Conservation (phyloP, 2,888 invertebrate genomes). For the Ommatoiulus sabulosus region DNA sequence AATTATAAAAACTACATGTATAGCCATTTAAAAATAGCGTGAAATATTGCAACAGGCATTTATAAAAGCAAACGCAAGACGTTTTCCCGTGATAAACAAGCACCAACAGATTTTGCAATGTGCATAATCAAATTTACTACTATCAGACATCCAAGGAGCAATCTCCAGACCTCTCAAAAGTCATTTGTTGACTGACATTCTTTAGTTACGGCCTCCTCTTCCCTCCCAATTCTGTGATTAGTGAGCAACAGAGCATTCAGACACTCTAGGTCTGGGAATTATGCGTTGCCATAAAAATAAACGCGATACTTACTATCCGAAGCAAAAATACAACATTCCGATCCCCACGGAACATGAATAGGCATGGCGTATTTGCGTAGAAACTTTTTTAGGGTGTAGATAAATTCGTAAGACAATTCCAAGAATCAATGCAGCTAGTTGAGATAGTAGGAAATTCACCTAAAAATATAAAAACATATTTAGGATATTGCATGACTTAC, state of each 20-base stretch:
- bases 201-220: not conserved
- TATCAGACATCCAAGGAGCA: not conserved
- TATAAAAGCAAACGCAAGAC: not conserved
- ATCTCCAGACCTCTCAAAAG: not conserved
- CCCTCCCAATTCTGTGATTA: not conserved
- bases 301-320: constrained; percentile 78
- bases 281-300: not conserved
- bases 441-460: constrained; percentile 88
- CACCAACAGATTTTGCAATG: not conserved
- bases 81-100: not conserved
- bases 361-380: constrained; percentile 76
- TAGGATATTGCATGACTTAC: too few relatives aligned
- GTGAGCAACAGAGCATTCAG: not conserved
- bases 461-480: constrained; percentile 69
- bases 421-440: constrained; percentile 82
- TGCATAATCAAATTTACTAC: not conserved
- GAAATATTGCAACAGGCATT: not conserved
- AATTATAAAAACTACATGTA: not conserved
- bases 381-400: constrained; percentile 78
- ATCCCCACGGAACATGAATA: constrained; percentile 84
- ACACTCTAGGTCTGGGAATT: not conserved
- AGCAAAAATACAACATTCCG: constrained; percentile 87
- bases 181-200: not conserved
- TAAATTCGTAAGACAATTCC: constrained; percentile 83
- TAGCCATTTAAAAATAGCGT: not conserved